These are phyloP conservation scores for Lycaena phlaeas DNA, from an alignment of 2,888 invertebrate genomes.

Conservation along the genomic window DNA sequence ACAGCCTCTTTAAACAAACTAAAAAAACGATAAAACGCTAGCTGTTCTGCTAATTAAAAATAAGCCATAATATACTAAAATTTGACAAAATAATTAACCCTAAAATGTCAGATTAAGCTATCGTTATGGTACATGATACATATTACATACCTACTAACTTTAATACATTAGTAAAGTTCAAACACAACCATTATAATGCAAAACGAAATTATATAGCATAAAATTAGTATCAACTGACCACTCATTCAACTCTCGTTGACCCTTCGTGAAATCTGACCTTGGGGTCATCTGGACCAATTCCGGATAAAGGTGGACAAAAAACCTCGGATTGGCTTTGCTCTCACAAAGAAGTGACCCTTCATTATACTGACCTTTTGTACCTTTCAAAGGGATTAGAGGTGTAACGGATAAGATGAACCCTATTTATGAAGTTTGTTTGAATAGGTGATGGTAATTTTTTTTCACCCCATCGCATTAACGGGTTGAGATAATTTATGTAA, in stretches of 20 bases:
- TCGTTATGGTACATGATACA: too few species aligned
- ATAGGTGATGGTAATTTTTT: constrained; percentile 1
- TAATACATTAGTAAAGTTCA: too few species aligned
- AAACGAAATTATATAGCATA: constrained; percentile 20
- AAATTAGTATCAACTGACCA: constrained; percentile 21
- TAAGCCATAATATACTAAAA: too few species aligned
- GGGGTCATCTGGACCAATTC: constrained; percentile 61
- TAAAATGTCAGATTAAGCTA: too few species aligned
- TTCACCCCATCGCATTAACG: constrained; percentile 4
- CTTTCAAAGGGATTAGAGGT: constrained; percentile 47
- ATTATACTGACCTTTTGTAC: constrained; percentile 46
- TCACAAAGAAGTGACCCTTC: constrained; percentile 48
- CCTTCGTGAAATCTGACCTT: constrained; percentile 43
- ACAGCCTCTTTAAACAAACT: too few species aligned
- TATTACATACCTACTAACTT: too few species aligned
- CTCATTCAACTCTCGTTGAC: constrained; percentile 20
- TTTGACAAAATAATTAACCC: too few species aligned
- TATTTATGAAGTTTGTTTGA: constrained; percentile 9
- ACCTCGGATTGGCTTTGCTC: constrained; percentile 47
- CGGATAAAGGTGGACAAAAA: constrained; percentile 48
- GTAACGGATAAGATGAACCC: constrained; percentile 32
- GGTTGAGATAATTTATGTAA: constrained; percentile 5
- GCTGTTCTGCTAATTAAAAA: too few species aligned
- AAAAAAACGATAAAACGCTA: too few species aligned
- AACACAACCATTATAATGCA: constrained; percentile 10